Conservation (phyloP, 53 echinoderm and acorn worm genomes). For the Echinometra lucunter region DNA sequence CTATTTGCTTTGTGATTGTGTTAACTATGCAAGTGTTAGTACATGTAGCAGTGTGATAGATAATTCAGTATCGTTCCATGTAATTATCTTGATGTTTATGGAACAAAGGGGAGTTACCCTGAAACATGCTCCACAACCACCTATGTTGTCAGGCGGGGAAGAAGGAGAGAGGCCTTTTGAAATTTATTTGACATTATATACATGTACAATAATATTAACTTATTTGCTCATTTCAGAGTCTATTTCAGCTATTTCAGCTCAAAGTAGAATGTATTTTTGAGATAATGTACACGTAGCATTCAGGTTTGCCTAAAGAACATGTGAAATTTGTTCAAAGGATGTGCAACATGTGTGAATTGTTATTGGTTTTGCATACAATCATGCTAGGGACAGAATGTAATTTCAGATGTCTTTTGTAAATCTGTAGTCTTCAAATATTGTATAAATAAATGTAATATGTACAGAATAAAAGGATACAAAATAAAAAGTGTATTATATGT, state of each 20-base stretch:
- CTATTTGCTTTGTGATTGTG: constrained; percentile 32
- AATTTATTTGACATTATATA: neutral
- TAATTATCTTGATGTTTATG: neutral
- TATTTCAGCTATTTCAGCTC: constrained; percentile 30
- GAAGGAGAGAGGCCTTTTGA: neutral
- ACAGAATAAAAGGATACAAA: constrained; percentile 54
- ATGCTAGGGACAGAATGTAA: constrained; percentile 15
- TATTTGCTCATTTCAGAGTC: neutral
- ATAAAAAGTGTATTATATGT: constrained; percentile 63
- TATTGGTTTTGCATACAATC: neutral
- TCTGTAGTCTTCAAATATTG: constrained; percentile 53
- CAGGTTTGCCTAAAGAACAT: constrained; percentile 34
- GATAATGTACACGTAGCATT: constrained; percentile 2
- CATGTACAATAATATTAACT: neutral
- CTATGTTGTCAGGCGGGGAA: neutral
- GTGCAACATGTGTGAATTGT: constrained; percentile 30
- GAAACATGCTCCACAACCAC: neutral
- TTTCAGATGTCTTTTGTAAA: constrained; percentile 54
- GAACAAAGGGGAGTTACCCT: neutral
- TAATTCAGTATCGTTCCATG: constrained; percentile 2
- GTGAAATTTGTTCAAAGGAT: neutral
- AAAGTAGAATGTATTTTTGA: constrained; percentile 12
- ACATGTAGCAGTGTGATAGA: neutral
- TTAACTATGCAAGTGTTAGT: constrained; percentile 40
- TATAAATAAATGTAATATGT: constrained; percentile 58